Evolutionary conservation across 2,888 invertebrate genomes (phyloP).

Genomic region (Drosophila diplacantha): DNA sequence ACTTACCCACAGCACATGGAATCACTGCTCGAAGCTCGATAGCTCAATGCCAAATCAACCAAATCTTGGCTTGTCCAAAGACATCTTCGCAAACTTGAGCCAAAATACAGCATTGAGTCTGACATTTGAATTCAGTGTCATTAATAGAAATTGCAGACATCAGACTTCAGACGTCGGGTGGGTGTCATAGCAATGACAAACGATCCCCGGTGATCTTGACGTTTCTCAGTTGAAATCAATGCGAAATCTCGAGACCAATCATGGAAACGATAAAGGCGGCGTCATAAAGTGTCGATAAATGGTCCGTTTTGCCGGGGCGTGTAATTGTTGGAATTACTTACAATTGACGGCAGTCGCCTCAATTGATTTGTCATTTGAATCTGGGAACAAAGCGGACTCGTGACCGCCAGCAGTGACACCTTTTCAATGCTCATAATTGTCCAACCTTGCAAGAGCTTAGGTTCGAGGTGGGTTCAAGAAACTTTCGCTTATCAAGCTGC

Average conservation of each 20-base stretch:
- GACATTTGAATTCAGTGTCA: conserved; percentile 65
- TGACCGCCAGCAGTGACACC: conserved; percentile 40
- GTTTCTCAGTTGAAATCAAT: conserved; percentile 52
- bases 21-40: conserved; percentile 22
- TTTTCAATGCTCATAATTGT: conserved; percentile 38
- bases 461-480: conserved; percentile 57
- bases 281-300: conserved; percentile 21
- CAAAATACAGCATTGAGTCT: conserved; percentile 49
- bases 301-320: conserved; percentile 41
- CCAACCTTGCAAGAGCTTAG: conserved; percentile 56
- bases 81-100: conserved; percentile 58
- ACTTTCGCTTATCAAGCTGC: conserved; percentile 70
- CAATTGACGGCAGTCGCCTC: conserved; percentile 30
- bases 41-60: conserved; percentile 47
- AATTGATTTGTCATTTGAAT: conserved; percentile 43
- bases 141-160: conserved; percentile 61
- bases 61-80: conserved; percentile 38
- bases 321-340: conserved; percentile 47
- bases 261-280: conserved; percentile 11
- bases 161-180: conserved; percentile 52
- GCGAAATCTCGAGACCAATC: conserved; percentile 25
- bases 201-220: conserved; percentile 32
- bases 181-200: conserved; percentile 68
- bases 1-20: conserved; percentile 24
- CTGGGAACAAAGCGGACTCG: conserved; percentile 31